Conservation (phyloP, 2,113 vertebrate genomes). For the Nicator chloris region DNA sequence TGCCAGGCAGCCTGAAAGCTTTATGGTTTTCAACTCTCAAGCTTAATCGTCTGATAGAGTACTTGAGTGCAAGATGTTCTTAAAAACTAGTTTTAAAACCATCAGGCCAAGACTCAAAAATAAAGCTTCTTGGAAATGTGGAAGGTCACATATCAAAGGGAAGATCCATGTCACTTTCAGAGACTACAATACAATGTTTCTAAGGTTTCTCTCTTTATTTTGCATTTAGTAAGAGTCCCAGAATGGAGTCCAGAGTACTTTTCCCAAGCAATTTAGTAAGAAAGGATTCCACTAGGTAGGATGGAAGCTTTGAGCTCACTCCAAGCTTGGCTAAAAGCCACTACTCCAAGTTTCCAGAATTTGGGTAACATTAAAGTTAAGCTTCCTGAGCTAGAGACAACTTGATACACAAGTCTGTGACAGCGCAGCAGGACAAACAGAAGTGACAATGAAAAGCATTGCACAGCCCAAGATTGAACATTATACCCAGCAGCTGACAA, state of each 20-base stretch:
- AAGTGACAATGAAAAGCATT: neutral
- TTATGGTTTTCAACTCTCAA: neutral
- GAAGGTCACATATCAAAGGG: neutral
- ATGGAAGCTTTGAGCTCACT: neutral
- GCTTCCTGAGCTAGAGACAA: slow-evolving; percentile 27
- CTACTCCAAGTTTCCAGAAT: neutral
- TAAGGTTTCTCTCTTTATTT: neutral
- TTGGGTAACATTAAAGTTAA: neutral
- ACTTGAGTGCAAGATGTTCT: neutral
- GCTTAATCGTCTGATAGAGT: neutral
- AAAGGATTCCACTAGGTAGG: neutral
- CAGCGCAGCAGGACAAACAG: neutral
- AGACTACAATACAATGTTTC: neutral
- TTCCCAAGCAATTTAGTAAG: neutral
- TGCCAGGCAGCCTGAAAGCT: neutral
- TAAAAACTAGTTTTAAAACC: neutral
- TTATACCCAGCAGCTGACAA: neutral
- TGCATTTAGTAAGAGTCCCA: neutral
- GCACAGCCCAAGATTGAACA: neutral
- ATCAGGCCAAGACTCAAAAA: neutral
- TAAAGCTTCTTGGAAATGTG: neutral
- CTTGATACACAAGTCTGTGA: neutral
- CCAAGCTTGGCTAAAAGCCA: neutral
- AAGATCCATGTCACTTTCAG: neutral
- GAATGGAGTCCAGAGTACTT: neutral